Conservation (phyloP, 2,797 vertebrate species). For the Gephyroberyx darwinii region DNA sequence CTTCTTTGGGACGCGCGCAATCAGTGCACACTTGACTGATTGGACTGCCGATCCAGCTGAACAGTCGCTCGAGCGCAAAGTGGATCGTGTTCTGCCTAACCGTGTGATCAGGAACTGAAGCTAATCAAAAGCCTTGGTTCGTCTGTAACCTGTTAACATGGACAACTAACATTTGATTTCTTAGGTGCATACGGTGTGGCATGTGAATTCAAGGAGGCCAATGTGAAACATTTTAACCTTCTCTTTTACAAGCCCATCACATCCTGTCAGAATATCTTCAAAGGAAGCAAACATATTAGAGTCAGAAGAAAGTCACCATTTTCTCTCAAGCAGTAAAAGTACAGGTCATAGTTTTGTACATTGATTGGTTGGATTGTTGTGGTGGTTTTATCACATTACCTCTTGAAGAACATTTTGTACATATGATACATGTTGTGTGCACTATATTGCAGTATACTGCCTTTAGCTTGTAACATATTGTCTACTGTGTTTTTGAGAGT, state of each 20-base stretch:
- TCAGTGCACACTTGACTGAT: constrained; percentile 36
- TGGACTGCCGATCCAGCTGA: constrained; percentile 30
- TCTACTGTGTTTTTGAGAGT: constrained; percentile 72
- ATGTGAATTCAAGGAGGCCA: constrained; percentile 3
- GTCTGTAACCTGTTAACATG: constrained; percentile 20
- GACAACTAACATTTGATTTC: constrained; percentile 5
- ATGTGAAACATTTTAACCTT: neutral
- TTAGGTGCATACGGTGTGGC: constrained; percentile 4
- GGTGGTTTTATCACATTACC: constrained; percentile 61
- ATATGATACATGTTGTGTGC: constrained; percentile 56
- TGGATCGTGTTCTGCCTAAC: constrained; percentile 34
- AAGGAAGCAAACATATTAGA: constrained; percentile 37
- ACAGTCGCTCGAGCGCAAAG: constrained; percentile 4
- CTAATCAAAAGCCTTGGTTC: constrained; percentile 19
- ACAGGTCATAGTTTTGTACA: constrained; percentile 55
- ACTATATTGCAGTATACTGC: constrained; percentile 60
- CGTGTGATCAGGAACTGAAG: constrained; percentile 25
- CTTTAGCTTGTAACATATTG: constrained; percentile 69
- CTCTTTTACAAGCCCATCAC: neutral
- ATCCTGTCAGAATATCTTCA: constrained; percentile 32
- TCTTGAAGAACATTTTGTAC: constrained; percentile 61
- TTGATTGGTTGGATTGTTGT: constrained; percentile 49
- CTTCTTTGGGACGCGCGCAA: constrained; percentile 25
- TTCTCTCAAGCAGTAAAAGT: constrained; percentile 42
- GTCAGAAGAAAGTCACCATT: constrained; percentile 6